These are phyloP conservation scores for Dasypus novemcinctus DNA, from an alignment of 2,113 vertebrate genomes.

Conservation along the genomic window DNA sequence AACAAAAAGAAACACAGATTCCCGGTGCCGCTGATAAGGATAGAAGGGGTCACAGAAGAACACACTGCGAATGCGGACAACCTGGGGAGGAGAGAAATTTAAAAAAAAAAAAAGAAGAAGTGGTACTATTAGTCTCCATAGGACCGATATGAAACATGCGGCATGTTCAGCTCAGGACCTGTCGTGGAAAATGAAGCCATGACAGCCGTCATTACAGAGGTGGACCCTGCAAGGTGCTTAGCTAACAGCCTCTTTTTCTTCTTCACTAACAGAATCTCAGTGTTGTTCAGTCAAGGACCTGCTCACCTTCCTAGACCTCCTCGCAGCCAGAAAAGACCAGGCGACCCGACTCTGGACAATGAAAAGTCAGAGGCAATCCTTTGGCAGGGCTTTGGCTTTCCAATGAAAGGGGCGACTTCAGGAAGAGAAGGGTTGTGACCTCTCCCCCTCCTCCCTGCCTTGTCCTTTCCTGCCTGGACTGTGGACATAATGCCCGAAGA, in stretches of 20 bases:
- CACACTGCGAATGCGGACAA: too few species aligned
- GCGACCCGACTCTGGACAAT: background rate
- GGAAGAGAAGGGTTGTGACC: background rate
- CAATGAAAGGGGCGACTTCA: background rate
- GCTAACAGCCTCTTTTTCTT: background rate
- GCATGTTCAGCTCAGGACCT: fast-evolving
- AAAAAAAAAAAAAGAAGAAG: too few species aligned
- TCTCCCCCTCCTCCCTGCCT: background rate
- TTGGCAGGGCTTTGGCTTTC: background rate
- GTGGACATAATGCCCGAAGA: background rate
- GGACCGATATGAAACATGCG: background rate
- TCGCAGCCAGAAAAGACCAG: background rate
- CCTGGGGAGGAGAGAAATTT: too few species aligned
- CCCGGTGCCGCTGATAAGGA: too few species aligned
- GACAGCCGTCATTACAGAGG: background rate
- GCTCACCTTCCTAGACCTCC: background rate
- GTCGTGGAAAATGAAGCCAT: fast-evolving
- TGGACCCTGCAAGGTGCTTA: too few species aligned
- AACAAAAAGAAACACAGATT: too few species aligned
- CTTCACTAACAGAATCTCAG: background rate
- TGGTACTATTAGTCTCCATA: background rate
- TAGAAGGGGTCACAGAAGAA: too few species aligned
- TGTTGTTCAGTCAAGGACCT: background rate
- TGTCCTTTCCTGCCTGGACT: background rate
- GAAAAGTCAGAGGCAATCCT: background rate